Conservation (phyloP, 92 coral and sea anemone species). For the Porites rus region DNA sequence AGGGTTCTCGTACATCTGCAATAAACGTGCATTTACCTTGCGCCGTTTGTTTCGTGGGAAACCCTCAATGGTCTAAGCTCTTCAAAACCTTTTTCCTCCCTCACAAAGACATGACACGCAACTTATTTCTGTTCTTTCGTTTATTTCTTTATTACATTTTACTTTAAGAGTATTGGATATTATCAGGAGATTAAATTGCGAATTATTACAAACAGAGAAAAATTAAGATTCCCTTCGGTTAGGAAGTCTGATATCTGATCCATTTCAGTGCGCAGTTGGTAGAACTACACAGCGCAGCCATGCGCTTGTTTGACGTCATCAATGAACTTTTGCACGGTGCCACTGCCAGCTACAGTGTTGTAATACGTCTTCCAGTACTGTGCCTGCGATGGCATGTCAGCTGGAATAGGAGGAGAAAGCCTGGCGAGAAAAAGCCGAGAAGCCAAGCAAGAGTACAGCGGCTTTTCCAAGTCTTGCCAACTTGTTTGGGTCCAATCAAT, state of each 20-base stretch:
- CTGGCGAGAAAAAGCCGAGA: slow-evolving; percentile 76
- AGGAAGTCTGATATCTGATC: no score
- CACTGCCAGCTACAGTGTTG: slow-evolving; percentile 76
- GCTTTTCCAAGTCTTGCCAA: slow-evolving; percentile 72
- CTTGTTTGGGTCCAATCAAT: slow-evolving; percentile 73
- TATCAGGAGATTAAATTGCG: no score
- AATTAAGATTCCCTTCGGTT: not conserved
- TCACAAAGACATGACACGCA: no score
- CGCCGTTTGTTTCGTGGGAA: no score
- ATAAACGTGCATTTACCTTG: no score
- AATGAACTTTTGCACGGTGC: slow-evolving; percentile 75
- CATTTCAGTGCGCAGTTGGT: no score
- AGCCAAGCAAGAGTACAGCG: slow-evolving; percentile 85
- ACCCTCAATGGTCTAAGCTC: no score
- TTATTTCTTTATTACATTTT: no score
- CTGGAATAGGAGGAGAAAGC: slow-evolving; percentile 66
- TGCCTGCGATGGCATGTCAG: slow-evolving; percentile 63
- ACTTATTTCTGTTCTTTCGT: no score
- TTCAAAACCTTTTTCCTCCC: no score
- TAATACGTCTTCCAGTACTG: slow-evolving; percentile 81
- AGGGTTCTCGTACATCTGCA: no score
- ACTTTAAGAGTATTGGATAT: no score
- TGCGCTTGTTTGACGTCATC: slow-evolving; percentile 58
- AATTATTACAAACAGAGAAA: not conserved
- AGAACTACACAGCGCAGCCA: slow-evolving; percentile 69